Evolutionary conservation across 2,888 invertebrate genomes (phyloP), one percentile per base, ranked within the genome.

Genomic region (Dynastes tityus): DNA sequence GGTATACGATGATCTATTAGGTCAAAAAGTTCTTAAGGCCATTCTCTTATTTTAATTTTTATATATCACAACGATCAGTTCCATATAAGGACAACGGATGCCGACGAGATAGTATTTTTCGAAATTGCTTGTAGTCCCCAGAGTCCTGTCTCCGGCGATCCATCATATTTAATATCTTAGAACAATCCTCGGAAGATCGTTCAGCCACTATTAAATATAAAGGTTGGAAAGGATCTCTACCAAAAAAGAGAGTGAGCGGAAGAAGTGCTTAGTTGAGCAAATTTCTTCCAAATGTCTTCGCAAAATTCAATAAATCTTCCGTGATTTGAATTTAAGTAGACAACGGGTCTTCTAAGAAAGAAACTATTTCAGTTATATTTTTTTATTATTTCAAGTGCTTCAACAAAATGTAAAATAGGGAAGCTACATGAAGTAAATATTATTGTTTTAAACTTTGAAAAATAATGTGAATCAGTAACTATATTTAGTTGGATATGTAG

Each of bases 151-250:
- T 40, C 77, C 27, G 77, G 68, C 68, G 77, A 77, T 77, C 77
- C 68, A 77, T 77, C 77, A 77, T 77, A 77, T 77, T 77, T 77
- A 77, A 77, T 77, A 77, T 77, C 77, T 77, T 68, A 53, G 77
- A 77, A 67, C 77, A 77, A 77, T 77, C 45, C 77, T 68, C 77
- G 9, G 68, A 68, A 68, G 77, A 67, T 68, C 77, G 65, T 37
- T 61, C 77, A 77, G 45, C 77, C 77, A 68, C 67, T 77, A 77
- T 77, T 68, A 77, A 77, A 77, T 77, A 77, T 77, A 68, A 77
- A 77, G 77, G 77, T 67, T 77, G 45, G 77, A 68, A 68, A 45
- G 76, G 77, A 68, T 68, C 67, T 63, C 67, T 58, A 37, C 77
- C 55, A 67, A 77, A 77, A 77, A 77, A 68, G 27, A 76, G 67